A percentile compares a stretch with the other conserved stretches of the same genome.
Conservation (phyloP, 1,140 invertebrate genomes). For the Antheraea pernyi region DNA sequence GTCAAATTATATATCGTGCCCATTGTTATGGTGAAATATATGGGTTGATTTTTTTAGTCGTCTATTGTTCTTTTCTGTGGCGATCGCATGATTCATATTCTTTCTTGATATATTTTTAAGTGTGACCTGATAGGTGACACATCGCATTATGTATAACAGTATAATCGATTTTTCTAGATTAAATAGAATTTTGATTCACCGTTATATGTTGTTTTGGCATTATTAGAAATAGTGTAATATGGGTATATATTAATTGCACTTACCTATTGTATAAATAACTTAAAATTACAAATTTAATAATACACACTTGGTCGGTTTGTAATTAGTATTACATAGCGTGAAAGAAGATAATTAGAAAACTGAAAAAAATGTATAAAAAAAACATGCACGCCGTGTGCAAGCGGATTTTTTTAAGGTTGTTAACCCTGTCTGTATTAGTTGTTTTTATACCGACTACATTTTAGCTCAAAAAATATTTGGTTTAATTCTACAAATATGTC, state of each 20-base stretch:
- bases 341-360: background rate
- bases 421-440: no score
- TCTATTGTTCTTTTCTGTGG: slow-evolving; percentile 3
- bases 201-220: no score
- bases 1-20: slow-evolving; percentile 6
- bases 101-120: background rate
- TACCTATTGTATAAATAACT: no score
- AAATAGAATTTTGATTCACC: background rate
- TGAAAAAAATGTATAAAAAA: no score
- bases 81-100: background rate
- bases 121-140: background rate
- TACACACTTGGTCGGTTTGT: no score
- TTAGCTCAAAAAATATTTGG: no score
- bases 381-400: no score
- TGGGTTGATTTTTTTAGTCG: slow-evolving; percentile 3
- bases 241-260: no score
- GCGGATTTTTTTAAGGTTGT: no score
- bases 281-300: background rate
- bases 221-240: no score
- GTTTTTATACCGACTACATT: no score
- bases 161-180: background rate
- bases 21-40: slow-evolving; percentile 9
- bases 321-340: background rate
- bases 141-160: background rate
- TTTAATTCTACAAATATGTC: no score